These are phyloP conservation scores for Pitangus sulphuratus DNA, from an alignment of 2,797 vertebrate genomes.

Conservation along the genomic window DNA sequence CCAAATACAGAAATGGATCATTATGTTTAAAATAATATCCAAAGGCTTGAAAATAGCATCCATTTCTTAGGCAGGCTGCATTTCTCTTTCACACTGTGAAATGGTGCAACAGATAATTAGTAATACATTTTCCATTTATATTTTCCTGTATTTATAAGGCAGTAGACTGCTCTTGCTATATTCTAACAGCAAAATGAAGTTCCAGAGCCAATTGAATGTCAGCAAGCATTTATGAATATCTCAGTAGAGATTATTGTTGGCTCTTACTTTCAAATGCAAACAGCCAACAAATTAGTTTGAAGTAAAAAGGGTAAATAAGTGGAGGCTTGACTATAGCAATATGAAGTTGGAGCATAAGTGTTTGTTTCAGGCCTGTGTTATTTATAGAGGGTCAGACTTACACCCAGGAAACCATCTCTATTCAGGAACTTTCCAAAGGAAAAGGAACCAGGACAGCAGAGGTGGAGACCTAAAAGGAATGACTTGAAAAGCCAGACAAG, in stretches of 20 bases:
- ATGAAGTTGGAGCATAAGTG: neutral
- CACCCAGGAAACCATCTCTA: neutral
- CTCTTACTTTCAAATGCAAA: neutral
- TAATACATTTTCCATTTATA: neutral
- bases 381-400: neutral
- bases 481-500: neutral
- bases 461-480: neutral
- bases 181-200: constrained; percentile 28
- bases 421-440: neutral
- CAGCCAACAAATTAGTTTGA: neutral
- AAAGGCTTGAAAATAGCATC: constrained; percentile 46
- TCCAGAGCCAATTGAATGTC: constrained; percentile 32
- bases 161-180: constrained; percentile 18
- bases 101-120: constrained; percentile 40
- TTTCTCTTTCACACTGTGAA: constrained; percentile 44
- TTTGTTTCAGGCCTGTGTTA: neutral
- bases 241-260: neutral
- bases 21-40: constrained; percentile 36
- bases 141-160: constrained; percentile 20
- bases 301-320: neutral
- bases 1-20: constrained; percentile 22
- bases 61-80: constrained; percentile 15
- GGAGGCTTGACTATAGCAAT: neutral
- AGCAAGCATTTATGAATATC: constrained; percentile 18
- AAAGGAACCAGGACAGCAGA: neutral